Evolutionary conservation across 2,113 vertebrate species (phyloP).

Genomic region (Tachycineta bicolor): DNA sequence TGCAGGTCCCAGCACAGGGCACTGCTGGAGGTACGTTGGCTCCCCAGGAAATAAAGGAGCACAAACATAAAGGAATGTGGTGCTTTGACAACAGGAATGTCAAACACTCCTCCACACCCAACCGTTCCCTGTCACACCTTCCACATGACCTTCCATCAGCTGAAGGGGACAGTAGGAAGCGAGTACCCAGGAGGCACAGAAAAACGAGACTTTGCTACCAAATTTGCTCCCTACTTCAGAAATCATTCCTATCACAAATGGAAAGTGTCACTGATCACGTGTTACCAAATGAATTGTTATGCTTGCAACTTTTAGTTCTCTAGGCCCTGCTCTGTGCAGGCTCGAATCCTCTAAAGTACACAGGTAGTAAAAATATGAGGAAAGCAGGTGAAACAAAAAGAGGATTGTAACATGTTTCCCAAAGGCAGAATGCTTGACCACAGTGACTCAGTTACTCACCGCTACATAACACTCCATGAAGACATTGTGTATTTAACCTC

Average conservation of each 20-base stretch:
- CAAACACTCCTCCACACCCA: background rate
- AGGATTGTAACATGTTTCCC: background rate
- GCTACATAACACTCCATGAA: background rate
- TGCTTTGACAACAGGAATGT: accelerated
- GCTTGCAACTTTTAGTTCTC: background rate
- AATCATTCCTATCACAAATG: background rate
- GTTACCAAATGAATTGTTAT: background rate
- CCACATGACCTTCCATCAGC: accelerated
- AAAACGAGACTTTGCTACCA: background rate
- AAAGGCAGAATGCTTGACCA: background rate
- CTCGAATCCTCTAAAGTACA: background rate
- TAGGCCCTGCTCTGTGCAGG: background rate
- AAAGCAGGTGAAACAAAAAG: background rate
- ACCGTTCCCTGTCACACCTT: background rate
- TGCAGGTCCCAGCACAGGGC: background rate
- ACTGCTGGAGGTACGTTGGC: background rate
- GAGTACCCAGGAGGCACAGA: background rate
- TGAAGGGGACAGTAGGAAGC: background rate
- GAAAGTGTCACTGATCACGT: accelerated
- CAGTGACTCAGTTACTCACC: background rate
- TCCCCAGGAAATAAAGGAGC: background rate
- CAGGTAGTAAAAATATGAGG: background rate
- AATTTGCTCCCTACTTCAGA: background rate
- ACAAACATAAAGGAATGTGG: background rate
- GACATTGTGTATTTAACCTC: accelerated